A percentile compares a stretch with the other conserved stretches of the same genome.
Evolutionary conservation across 2,797 vertebrate species (phyloP).

Genomic region (Apogon talboti): DNA sequence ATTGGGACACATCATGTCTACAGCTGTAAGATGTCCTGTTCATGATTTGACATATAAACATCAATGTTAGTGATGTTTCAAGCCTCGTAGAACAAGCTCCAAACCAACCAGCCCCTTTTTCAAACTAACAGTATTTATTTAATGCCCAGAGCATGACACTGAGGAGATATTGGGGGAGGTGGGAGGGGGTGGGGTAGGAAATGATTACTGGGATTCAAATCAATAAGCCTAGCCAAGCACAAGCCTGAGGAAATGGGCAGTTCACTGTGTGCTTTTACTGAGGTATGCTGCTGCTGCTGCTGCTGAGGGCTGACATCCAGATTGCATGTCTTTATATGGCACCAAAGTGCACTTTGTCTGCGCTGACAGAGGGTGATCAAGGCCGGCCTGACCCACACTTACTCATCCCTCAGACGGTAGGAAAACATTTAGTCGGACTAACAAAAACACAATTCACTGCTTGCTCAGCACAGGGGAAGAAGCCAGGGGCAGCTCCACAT

Average conservation of each 20-base stretch:
- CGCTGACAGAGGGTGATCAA: constrained; percentile 59
- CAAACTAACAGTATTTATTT: constrained; percentile 80
- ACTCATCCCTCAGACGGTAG: constrained; percentile 65
- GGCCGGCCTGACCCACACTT: constrained; percentile 63
- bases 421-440: constrained; percentile 73
- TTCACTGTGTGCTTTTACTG: constrained; percentile 72
- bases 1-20: too few species aligned
- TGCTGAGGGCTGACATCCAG: constrained; percentile 63
- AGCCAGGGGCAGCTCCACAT: neutral
- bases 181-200: constrained; percentile 44
- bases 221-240: constrained; percentile 77
- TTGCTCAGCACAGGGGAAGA: constrained; percentile 30
- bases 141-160: constrained; percentile 77
- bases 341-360: constrained; percentile 80
- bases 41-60: too few species aligned
- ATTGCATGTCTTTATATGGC: constrained; percentile 79
- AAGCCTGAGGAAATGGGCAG: constrained; percentile 73
- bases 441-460: constrained; percentile 63
- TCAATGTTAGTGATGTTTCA: constrained; percentile 1
- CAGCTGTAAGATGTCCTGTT: too few species aligned
- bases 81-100: constrained; percentile 31
- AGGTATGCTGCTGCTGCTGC: constrained; percentile 70
- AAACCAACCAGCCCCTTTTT: constrained; percentile 63
- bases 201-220: constrained; percentile 78
- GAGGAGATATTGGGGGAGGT: constrained; percentile 67